phyloP scores from a whole-genome alignment of 2,113 vertebrate genomes.

The Grammomys dolichurus region DNA sequence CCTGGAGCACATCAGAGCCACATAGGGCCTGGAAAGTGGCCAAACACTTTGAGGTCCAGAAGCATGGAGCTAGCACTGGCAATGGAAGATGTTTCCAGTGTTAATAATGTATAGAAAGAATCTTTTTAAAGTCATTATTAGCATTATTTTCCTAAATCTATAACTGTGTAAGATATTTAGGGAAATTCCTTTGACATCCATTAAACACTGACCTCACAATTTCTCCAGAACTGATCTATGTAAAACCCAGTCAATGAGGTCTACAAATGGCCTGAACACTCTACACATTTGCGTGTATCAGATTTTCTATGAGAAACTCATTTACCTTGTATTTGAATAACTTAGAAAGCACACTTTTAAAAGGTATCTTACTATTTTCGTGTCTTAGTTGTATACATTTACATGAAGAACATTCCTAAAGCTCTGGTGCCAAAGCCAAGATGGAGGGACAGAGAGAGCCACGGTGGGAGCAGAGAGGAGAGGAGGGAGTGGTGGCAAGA shows the following conservation, averaged over 20 bases:
- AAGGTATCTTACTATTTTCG: constrained; percentile 52
- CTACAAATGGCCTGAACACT: neutral
- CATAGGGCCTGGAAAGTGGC: neutral
- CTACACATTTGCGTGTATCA: constrained; percentile 16
- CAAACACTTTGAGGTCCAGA: neutral
- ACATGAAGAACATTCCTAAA: constrained; percentile 80
- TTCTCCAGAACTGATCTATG: constrained; percentile 41
- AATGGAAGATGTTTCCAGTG: neutral
- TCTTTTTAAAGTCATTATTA: constrained; percentile 31
- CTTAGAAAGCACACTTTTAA: constrained; percentile 52
- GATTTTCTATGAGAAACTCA: constrained; percentile 38
- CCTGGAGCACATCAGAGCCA: neutral
- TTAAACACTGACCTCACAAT: neutral
- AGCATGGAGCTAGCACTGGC: neutral
- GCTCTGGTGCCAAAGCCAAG: constrained; percentile 82
- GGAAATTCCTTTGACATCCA: neutral
- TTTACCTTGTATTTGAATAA: constrained; percentile 49
- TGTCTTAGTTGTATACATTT: constrained; percentile 65
- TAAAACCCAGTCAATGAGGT: neutral
- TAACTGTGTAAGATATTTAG: constrained; percentile 5
- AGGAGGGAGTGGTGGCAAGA: constrained; percentile 76
- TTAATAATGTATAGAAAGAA: constrained; percentile 1
- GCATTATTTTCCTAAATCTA: neutral
- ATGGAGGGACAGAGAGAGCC: constrained; percentile 66
- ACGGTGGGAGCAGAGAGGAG: constrained; percentile 63